phyloP scores from a whole-genome alignment of 2,113 vertebrate species.

The Tenrec ecaudatus region DNA sequence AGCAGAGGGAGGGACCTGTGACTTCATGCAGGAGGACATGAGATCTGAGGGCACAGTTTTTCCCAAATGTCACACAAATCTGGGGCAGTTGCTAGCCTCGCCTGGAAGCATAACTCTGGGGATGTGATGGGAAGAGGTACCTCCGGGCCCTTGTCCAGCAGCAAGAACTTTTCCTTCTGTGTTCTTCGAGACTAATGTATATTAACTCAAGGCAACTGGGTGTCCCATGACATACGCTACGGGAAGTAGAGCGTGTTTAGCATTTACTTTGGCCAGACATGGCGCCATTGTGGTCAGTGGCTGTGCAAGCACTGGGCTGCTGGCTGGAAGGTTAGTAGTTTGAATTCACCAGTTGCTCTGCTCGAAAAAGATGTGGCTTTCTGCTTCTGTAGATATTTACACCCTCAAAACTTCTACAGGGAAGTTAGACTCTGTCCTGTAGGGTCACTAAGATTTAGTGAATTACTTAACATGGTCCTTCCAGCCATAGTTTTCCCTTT shows the following conservation, averaged over 20 bases:
- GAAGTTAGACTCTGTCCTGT: not conserved
- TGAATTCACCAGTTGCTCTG: not conserved
- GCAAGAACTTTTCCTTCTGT: not conserved
- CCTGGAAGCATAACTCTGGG: not conserved
- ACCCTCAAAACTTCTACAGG: not conserved
- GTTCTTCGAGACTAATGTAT: not conserved
- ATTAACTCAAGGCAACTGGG: not conserved
- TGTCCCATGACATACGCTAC: not conserved
- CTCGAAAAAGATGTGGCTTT: not conserved
- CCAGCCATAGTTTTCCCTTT: no score
- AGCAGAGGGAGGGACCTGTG: not conserved
- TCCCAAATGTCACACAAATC: not conserved
- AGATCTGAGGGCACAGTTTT: not conserved
- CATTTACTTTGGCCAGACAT: not conserved
- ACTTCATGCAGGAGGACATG: not conserved
- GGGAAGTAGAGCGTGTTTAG: not conserved
- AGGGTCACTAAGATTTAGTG: not conserved
- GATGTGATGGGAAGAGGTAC: not conserved
- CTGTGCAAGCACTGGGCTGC: not conserved
- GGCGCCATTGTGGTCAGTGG: not conserved
- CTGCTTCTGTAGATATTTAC: not conserved
- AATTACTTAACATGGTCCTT: no score
- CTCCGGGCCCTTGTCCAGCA: not conserved
- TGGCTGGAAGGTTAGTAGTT: not conserved
- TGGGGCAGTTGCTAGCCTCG: not conserved